Base-by-base conservation (phyloP, 2,113 vertebrate species). In the Carassius gibelio region DNA sequence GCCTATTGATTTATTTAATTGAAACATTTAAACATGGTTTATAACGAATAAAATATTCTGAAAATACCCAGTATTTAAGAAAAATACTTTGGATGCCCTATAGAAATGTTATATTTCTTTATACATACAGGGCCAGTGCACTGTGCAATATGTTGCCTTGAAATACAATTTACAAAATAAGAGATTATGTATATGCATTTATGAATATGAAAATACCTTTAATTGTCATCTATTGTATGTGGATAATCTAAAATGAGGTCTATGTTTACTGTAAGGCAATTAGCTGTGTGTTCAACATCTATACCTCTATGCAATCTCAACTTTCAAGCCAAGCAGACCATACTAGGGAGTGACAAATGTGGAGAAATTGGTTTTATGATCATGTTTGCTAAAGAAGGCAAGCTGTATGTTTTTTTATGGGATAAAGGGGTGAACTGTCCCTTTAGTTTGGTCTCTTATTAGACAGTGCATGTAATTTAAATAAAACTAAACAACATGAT, bases 131-230 rank as follows among this genome's bases (percentile, higher is more conserved):
- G 66, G 76, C 83, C 42, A 88, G 84, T 81, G 85, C 89, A 91
- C 88, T 91, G 90, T 92, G 91, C 91, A 93, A 93, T 83, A 88
- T 86, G 76, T 85, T 85, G 91, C 88, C 85, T 88, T 84, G 69
- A 83, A 84, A 76, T 66, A 71, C 42, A 88, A 82, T 69, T 66
- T 50, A 71, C 52, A 83, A 55, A 85, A 76, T 42, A 42, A 36
- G 38, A 78, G 4, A 59, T 77, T 15, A 79, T 9, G 76, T 15
- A 80, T 38, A 79, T 64, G 57, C 3, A 8, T 64, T 64, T 26
- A 64, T 64, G 57, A 64, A 64, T 80, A 64, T 26, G 38, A 64
- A 80, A 48, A 80, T 80, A 80, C 42, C 36, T 64, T 48, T 30
- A 26, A 75, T 15, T 50, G 42, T 23, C 23, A 36, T 19, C 77